These are phyloP conservation scores for Lytechinus pictus DNA, from an alignment of 35 echinoderm and acorn worm genomes.

Conservation along the genomic window DNA sequence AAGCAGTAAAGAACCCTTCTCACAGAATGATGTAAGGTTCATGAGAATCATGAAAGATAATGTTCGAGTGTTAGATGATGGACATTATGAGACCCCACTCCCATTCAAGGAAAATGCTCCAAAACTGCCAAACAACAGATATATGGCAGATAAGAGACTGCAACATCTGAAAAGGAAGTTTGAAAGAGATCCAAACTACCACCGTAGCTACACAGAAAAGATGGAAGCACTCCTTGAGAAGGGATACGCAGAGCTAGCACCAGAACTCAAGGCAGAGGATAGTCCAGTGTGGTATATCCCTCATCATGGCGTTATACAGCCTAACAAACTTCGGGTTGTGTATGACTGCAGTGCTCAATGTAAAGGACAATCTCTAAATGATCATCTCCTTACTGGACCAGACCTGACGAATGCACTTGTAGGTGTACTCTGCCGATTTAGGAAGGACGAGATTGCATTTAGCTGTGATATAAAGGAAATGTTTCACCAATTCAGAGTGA, in stretches of 20 bases:
- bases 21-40: conserved; percentile 65
- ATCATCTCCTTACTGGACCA: too few relatives aligned
- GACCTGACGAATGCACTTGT: too few relatives aligned
- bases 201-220: conserved; percentile 47
- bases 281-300: too few relatives aligned
- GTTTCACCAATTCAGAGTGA: too few relatives aligned
- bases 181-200: conserved; percentile 35
- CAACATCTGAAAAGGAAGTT: conserved; percentile 39
- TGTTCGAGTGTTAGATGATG: conserved; percentile 43
- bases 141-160: conserved; percentile 48
- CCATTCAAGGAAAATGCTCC: conserved; percentile 52
- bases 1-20: background rate
- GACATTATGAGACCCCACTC: conserved; percentile 59
- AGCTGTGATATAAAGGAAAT: too few relatives aligned
- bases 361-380: too few relatives aligned
- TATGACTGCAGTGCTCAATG: too few relatives aligned
- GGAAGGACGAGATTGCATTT: too few relatives aligned
- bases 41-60: conserved; percentile 59
- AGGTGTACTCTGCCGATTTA: too few relatives aligned
- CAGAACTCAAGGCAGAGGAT: background rate
- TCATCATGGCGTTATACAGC: too few relatives aligned
- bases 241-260: background rate
- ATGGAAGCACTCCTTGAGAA: conserved; percentile 59
- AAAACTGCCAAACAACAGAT: conserved; percentile 61
- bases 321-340: too few relatives aligned